A percentile compares a stretch with the other conserved stretches of the same genome.
phyloP scores from a whole-genome alignment of 2,113 vertebrate species.

The Cnemophilus loriae region DNA sequence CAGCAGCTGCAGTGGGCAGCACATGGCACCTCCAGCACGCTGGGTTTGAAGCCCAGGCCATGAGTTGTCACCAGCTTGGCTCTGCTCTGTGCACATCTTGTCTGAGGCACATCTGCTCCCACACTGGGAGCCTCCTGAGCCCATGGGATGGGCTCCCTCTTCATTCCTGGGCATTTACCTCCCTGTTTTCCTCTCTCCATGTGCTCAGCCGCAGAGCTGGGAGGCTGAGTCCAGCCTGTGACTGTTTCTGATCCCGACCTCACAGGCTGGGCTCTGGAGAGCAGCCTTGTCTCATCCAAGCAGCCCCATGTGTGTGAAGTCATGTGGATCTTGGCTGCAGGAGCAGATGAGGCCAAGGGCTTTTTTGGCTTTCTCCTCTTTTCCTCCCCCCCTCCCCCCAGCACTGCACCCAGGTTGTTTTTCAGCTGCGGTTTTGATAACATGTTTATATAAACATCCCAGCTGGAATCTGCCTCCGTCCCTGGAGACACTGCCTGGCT shows the following conservation, averaged over 20 bases:
- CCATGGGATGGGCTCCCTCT: not conserved
- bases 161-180: not conserved
- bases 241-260: accelerated
- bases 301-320: not conserved
- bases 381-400: not conserved
- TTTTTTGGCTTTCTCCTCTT: slow-evolving; percentile 7
- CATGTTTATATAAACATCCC: slow-evolving; percentile 5
- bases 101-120: not conserved
- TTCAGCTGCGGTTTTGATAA: not conserved
- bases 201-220: accelerated
- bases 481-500: not conserved
- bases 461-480: not conserved
- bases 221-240: not conserved
- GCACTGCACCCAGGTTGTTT: not conserved
- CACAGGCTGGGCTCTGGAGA: not conserved
- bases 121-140: not conserved
- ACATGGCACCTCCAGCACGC: accelerated
- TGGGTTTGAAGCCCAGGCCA: not conserved
- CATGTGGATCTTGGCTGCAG: not conserved
- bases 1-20: not conserved
- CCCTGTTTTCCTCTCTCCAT: not conserved
- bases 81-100: not conserved
- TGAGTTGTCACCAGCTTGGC: not conserved
- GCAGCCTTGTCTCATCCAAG: not conserved
- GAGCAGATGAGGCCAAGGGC: not conserved